phyloP scores from a whole-genome alignment of 2,888 invertebrate genomes.

The Pollenia labialis region DNA sequence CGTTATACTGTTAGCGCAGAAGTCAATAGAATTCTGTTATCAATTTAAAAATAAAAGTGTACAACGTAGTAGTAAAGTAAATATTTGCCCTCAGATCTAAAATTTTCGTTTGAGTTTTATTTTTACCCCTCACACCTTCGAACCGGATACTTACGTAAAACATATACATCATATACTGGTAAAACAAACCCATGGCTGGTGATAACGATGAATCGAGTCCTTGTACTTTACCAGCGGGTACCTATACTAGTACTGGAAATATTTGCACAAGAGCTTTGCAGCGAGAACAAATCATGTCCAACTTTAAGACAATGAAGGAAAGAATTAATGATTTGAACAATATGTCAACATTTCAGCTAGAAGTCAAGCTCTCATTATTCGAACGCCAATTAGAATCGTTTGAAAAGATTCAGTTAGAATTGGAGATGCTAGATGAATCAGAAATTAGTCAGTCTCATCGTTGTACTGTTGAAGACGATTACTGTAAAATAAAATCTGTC shows the following conservation, averaged over 20 bases:
- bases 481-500: constrained; percentile 10
- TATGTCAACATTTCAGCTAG: constrained; percentile 20
- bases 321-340: not conserved
- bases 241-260: constrained; percentile 3
- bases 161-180: no score
- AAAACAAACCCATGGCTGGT: not conserved
- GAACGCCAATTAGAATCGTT: constrained; percentile 28
- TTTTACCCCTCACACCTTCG: no score
- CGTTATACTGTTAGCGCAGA: no score
- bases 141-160: no score
- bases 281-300: constrained; percentile 28
- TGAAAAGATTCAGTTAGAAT: constrained; percentile 16
- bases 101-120: no score
- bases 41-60: no score
- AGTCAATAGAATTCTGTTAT: no score
- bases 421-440: constrained; percentile 24
- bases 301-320: not conserved
- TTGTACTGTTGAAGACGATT: not conserved
- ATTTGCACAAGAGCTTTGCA: constrained; percentile 13
- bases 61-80: no score
- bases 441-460: constrained; percentile 16
- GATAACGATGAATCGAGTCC: not conserved
- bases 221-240: not conserved
- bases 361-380: constrained; percentile 18
- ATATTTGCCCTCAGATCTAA: no score